phyloP scores from a whole-genome alignment of 2,797 vertebrate genomes.

The Avahi laniger region DNA sequence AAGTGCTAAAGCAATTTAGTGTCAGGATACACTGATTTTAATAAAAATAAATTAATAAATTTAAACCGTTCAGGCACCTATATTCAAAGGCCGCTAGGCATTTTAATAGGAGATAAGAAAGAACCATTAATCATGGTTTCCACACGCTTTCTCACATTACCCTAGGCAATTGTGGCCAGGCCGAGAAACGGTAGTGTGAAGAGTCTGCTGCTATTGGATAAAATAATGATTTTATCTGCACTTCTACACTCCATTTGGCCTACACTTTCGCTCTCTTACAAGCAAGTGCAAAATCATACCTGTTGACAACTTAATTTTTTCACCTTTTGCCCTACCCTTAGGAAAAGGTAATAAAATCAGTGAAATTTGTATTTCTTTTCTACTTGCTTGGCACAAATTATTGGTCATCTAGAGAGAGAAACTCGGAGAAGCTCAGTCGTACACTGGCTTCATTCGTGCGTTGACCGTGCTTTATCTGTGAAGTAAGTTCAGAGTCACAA shows the following conservation, averaged over 20 bases:
- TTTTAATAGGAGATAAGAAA: constrained; percentile 69
- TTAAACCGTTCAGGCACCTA: constrained; percentile 32
- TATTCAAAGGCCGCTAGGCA: constrained; percentile 50
- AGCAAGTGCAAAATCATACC: too few relatives aligned
- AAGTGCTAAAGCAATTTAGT: constrained; percentile 61
- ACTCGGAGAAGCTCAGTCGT: background rate
- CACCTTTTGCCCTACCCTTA: background rate
- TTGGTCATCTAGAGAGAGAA: background rate
- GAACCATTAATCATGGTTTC: constrained; percentile 62
- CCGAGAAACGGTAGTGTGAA: background rate
- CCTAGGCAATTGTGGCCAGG: constrained; percentile 4
- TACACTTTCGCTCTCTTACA: background rate
- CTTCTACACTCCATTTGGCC: background rate
- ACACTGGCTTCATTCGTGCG: accelerated
- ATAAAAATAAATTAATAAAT: constrained; percentile 74
- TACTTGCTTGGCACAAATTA: background rate
- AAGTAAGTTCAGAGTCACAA: background rate
- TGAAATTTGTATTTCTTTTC: background rate
- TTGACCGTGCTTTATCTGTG: background rate
- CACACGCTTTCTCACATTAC: background rate
- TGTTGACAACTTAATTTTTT: too few relatives aligned
- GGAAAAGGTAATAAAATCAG: constrained; percentile 39
- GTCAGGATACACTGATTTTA: constrained; percentile 61
- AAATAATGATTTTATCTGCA: background rate
- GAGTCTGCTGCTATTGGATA: background rate